A percentile compares a stretch with the other conserved stretches of the same genome.
phyloP scores from a whole-genome alignment of 2,113 vertebrate species.

The Chrysemys picta region DNA sequence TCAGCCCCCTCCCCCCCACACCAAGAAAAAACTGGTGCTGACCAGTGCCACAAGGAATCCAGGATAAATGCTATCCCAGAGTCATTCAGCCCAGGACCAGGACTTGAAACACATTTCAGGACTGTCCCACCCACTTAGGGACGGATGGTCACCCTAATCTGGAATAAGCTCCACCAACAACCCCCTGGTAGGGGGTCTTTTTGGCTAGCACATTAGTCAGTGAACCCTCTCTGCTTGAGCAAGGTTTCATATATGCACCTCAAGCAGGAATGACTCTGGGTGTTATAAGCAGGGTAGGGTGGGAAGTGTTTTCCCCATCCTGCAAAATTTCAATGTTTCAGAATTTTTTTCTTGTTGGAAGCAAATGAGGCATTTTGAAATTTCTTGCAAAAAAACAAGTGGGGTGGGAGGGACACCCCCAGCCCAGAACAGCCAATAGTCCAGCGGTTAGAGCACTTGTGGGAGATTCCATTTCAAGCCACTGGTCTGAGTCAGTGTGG shows the following conservation, averaged over 20 bases:
- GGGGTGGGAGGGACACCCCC: neutral
- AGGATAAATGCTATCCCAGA: too few relatives aligned
- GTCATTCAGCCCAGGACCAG: too few relatives aligned
- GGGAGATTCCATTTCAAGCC: neutral
- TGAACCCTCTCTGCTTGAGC: neutral
- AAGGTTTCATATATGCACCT: neutral
- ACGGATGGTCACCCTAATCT: too few relatives aligned
- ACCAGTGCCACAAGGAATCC: too few relatives aligned
- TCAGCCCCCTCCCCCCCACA: too few relatives aligned
- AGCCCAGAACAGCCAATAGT: neutral
- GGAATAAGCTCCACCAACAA: too few relatives aligned
- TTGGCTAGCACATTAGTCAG: too few relatives aligned
- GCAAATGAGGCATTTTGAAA: neutral
- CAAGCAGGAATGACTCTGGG: neutral
- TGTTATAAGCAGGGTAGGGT: neutral
- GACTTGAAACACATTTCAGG: too few relatives aligned
- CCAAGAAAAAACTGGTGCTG: too few relatives aligned
- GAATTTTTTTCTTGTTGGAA: neutral
- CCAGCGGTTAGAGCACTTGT: neutral
- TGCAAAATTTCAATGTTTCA: neutral
- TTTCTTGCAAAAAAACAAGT: neutral
- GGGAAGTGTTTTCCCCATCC: neutral
- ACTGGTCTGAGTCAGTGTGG: neutral
- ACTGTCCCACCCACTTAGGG: too few relatives aligned
- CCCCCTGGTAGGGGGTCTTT: too few relatives aligned